A percentile compares a stretch with the other conserved stretches of the same genome.
Evolutionary conservation across 2,888 invertebrate species (phyloP).

Genomic region (Norana najaformis): DNA sequence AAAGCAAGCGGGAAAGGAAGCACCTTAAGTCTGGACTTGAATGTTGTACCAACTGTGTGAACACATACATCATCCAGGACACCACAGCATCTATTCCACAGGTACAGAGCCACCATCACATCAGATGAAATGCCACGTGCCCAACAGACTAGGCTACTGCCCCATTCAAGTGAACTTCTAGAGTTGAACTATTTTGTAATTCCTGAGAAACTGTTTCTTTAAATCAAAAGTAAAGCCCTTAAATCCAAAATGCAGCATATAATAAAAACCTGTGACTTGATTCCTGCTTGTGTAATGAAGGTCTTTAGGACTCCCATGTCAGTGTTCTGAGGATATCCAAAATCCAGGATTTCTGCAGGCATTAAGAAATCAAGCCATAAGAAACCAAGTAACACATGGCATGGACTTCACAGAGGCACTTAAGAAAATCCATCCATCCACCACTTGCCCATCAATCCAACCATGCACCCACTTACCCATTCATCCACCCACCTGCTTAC

Average conservation of each 20-base stretch:
- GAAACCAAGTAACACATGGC: too few relatives aligned
- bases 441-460: neutral
- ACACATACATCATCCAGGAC: neutral
- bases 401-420: neutral
- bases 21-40: too few relatives aligned
- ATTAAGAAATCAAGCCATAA: neutral
- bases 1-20: too few relatives aligned
- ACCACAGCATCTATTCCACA: neutral
- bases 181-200: neutral
- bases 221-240: neutral
- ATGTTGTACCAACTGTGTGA: neutral
- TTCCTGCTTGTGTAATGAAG: conserved; percentile 98
- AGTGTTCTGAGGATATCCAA: conserved; percentile 99
- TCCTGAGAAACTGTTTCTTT: neutral
- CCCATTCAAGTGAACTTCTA: neutral
- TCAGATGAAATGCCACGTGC: neutral
- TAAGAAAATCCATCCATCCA: neutral
- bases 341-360: conserved; percentile 89
- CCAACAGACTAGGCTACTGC: neutral
- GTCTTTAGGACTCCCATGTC: conserved; percentile 98
- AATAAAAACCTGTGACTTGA: conserved; percentile 74
- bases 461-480: neutral
- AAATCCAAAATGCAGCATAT: neutral
- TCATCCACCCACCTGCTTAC: neutral
- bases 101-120: neutral